Evolutionary conservation across 2,113 vertebrate genomes (phyloP).

Genomic region (Ellobius talpinus): DNA sequence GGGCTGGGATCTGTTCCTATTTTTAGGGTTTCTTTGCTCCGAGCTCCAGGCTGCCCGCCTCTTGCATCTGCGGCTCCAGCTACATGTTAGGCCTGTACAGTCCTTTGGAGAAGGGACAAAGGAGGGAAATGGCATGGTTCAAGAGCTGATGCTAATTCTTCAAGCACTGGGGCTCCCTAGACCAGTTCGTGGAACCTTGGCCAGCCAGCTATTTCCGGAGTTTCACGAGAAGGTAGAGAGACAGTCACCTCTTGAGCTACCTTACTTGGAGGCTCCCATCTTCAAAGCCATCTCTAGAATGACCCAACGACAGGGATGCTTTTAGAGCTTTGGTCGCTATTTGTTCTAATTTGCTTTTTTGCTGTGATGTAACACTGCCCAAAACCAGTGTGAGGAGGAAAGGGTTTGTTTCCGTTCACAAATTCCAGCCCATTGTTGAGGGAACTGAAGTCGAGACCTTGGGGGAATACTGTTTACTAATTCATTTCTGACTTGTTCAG

Average conservation of each 20-base stretch:
- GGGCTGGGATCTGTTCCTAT: background rate
- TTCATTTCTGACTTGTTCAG: background rate
- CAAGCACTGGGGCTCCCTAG: constrained; percentile 75
- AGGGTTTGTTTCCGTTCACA: background rate
- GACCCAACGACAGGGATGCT: background rate
- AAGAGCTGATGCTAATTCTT: constrained; percentile 76
- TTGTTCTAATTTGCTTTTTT: background rate
- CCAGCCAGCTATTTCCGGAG: constrained; percentile 71
- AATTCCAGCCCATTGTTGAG: background rate
- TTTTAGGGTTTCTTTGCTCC: constrained; percentile 84
- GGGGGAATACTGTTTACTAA: background rate
- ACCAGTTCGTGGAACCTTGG: constrained; percentile 38
- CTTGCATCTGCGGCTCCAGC: constrained; percentile 27
- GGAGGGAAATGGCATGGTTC: background rate
- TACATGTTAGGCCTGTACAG: background rate
- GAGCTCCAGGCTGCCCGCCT: constrained; percentile 85
- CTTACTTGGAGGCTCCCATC: background rate
- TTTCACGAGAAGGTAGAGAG: constrained; percentile 77
- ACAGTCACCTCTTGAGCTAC: background rate
- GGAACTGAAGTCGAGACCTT: background rate
- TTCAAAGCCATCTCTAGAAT: background rate
- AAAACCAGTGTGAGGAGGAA: background rate
- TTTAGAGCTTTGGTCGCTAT: background rate
- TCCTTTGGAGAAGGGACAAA: background rate
- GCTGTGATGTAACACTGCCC: background rate